These are phyloP conservation scores for Trissonchulus sp. DNA, from an alignment of 2,888 invertebrate species.

Conservation along the genomic window DNA sequence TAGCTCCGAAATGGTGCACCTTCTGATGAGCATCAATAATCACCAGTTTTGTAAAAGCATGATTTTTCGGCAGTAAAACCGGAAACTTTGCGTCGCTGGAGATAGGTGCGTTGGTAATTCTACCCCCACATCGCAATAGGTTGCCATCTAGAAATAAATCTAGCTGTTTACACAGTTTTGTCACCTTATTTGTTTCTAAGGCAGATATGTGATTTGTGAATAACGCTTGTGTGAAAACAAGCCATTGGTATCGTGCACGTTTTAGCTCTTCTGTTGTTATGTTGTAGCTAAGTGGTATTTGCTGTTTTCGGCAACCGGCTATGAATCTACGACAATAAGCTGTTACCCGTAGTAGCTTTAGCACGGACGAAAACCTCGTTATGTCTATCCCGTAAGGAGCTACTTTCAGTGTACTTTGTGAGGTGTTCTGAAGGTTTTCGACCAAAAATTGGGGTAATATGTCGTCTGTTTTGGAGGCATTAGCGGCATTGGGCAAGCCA, in stretches of 20 bases:
- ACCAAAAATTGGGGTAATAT: too few species aligned
- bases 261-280: background rate
- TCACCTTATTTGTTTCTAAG: background rate
- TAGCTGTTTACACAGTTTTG: background rate
- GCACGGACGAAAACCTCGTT: background rate
- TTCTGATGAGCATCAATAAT: slow-evolving; percentile 21
- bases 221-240: background rate
- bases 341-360: slow-evolving; percentile 17
- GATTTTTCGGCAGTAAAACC: slow-evolving; percentile 25
- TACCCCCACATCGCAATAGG: slow-evolving; percentile 23
- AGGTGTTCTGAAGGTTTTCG: background rate
- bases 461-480: background rate
- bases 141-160: slow-evolving; percentile 22
- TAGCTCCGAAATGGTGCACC: slow-evolving; percentile 16
- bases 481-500: background rate
- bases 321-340: slow-evolving; percentile 14
- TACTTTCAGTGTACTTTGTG: background rate
- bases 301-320: background rate
- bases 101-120: slow-evolving; percentile 10
- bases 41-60: slow-evolving; percentile 26
- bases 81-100: background rate
- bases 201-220: background rate
- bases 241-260: background rate
- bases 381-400: background rate
- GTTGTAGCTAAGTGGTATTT: background rate